Conservation (phyloP, 2,113 vertebrate species). For the Opisthocomus hoazin region DNA sequence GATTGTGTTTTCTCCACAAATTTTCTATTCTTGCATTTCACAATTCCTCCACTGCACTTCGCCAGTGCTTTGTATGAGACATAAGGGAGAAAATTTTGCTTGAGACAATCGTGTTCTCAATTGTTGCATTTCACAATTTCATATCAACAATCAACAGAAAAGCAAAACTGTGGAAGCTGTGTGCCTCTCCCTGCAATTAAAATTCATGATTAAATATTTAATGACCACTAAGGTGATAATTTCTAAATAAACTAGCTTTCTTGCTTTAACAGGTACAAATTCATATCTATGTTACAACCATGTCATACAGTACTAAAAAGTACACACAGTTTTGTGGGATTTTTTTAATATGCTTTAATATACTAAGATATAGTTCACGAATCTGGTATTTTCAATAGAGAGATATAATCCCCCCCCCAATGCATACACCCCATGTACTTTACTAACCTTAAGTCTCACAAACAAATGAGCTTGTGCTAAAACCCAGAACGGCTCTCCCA, state of each 20-base stretch:
- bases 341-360: not conserved
- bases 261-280: not conserved
- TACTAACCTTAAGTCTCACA: constrained; percentile 86
- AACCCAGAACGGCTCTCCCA: constrained; percentile 92
- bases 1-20: not conserved
- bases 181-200: not conserved
- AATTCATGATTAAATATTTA: not conserved
- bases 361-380: not conserved
- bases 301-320: not conserved
- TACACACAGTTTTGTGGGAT: too few relatives aligned
- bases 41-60: not conserved
- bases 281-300: not conserved
- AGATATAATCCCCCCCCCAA: not conserved
- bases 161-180: not conserved
- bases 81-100: not conserved
- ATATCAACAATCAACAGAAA: not conserved
- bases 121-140: not conserved
- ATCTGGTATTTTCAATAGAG: not conserved
- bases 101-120: not conserved
- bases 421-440: not conserved
- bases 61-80: not conserved
- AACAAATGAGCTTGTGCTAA: constrained; percentile 94
- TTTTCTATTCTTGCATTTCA: not conserved
- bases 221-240: not conserved
- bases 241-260: not conserved